Evolutionary conservation across 2,113 vertebrate genomes (phyloP).

Genomic region (Anas platyrhynchos): DNA sequence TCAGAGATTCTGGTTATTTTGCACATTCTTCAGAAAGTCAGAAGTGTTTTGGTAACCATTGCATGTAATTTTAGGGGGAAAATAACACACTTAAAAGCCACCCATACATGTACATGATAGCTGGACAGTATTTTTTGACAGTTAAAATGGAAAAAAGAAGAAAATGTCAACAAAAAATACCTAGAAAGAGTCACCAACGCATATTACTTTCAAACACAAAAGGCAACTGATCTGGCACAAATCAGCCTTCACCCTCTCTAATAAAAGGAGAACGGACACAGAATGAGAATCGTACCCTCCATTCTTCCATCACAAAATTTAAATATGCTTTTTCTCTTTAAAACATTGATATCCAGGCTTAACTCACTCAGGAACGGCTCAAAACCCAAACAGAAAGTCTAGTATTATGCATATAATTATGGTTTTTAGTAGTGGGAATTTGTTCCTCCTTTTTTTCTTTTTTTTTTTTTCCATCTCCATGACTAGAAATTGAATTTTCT

Average conservation of each 20-base stretch:
- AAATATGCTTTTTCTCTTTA: rapidly evolving
- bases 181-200: neutral
- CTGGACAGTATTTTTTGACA: neutral
- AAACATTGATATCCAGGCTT: neutral
- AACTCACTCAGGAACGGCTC: neutral
- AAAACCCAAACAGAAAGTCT: neutral
- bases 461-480: neutral
- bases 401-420: neutral
- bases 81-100: neutral
- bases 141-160: neutral
- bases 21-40: neutral
- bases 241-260: neutral
- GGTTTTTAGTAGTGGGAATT: neutral
- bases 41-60: neutral
- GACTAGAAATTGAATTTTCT: neutral
- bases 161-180: neutral
- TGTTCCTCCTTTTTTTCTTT: neutral
- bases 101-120: neutral
- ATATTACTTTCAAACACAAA: neutral
- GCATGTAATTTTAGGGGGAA: neutral
- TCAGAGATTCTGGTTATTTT: neutral
- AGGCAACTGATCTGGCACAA: neutral
- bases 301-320: neutral
- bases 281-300: neutral
- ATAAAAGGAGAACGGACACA: neutral